Base-by-base conservation (phyloP, 2,113 vertebrate species). In the Planiliza haematocheilus region DNA sequence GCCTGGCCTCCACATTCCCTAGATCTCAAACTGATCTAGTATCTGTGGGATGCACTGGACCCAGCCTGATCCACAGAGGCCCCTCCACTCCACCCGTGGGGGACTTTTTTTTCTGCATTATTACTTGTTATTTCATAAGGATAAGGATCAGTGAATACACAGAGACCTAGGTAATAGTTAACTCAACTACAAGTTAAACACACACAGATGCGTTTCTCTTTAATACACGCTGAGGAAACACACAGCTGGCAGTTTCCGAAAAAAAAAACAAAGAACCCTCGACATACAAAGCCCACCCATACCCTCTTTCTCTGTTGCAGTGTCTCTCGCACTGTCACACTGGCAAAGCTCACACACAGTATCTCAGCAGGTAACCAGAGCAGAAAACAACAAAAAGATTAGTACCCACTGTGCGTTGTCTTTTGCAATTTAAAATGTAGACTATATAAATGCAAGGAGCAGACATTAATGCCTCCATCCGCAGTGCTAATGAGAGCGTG, bases 341-440 rank as follows among this genome's bases (percentile, higher is more conserved):
- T 72, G 18, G 52, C 63, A 61, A 20, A 70, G 61, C 74, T 82
- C 57, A 58, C 21, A 46, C 56, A 48, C 48, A 55, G 13, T 3
- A 56, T 71, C 84, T 69, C 78, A 79, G 81, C 82, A 59, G 84
- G 81, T 82, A 74, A 74, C 77, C 77, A 11, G 34, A 75, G 56
- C 7, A 14, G 74, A 75, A 78, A 72, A 84, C 5, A 10, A 70
- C 41, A 70, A 69, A 83, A 76, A 83, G 68, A 84, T 86, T 87
- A 89, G 48, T 71, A 58, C 78, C 81, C 74, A 78, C 65, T 79
- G 81, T 74, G 82, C 79, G 74, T 70, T 87, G 52, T 81, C 82
- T 66, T 73, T 70, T 24, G 63, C 46, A 72, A 88, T 89, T 81
- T 51, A 39, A 71, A 36, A 63, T 74, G 63, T 79, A 70, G 77